Base-by-base conservation (phyloP, 2,113 vertebrate species). In the Panthera uncia region DNA sequence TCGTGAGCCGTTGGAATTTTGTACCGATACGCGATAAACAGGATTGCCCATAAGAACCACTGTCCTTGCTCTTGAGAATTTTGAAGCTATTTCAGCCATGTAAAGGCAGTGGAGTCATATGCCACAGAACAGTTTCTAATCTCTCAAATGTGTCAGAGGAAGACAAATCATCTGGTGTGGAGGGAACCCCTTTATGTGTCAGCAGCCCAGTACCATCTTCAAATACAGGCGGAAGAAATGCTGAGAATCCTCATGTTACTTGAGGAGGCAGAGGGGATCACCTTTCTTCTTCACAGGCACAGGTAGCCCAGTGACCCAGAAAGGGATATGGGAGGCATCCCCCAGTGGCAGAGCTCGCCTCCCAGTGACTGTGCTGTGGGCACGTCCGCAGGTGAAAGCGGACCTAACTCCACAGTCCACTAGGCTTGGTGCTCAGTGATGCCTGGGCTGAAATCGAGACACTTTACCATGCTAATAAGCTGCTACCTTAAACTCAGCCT, bases 271-370 rank as follows among this genome's bases (percentile, higher is more conserved):
- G 36, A 78, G 19, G 1, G 23, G 69, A 68, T 97, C 85, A 83
- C 41, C 63, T 98, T 97, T 93, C 97, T 94, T 79, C 81, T 84
- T 96, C 80, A 92, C 38, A 80, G 93, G 81, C 89, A 91, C 71
- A 96, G 52, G 81, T 76, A 95, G 45, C 50, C 76, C 89, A 65
- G 85, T 93, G 96, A 97, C 93, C 95, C 93, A 97, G 96, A 97
- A 97, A 97, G 41, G 50, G n/a, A 79, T 68, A 63, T 7, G 21
- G 57, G 84, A 86, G 84, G 19, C 33, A 68, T 89, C 15, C 25
- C 68, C n/a, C n/a, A 57, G 69, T 15, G 21, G 18, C 48, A 82
- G 81, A 89, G 83, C 25, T 89, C 33, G 52, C 66, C 41, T 87
- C 19, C 73, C 41, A 29, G 68, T 18, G 29, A 8, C 65, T 11